phyloP scores from a whole-genome alignment of 2,888 invertebrate genomes.

The Drosophila neotestacea region DNA sequence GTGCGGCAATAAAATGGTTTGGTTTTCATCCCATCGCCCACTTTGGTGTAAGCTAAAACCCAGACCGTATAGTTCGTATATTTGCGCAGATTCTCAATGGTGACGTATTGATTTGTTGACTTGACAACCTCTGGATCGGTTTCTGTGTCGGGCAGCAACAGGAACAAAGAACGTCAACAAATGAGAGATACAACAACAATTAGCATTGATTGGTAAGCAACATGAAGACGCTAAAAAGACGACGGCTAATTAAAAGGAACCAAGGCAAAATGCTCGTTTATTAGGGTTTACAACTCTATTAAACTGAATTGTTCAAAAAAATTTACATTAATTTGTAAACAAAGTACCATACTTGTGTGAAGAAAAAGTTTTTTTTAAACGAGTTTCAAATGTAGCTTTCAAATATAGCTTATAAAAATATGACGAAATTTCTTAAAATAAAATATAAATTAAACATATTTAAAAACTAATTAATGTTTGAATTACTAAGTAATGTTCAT shows the following conservation, averaged over 20 bases:
- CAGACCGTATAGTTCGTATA: constrained; percentile 97
- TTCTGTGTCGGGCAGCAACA: constrained; percentile 85
- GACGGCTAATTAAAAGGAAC: constrained; percentile 58
- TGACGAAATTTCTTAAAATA: no score
- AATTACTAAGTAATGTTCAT: no score
- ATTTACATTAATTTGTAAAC: not conserved
- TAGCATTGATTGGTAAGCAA: constrained; percentile 61
- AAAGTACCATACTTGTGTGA: no score
- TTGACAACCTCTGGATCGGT: constrained; percentile 92
- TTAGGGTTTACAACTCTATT: not conserved
- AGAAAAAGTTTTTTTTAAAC: not conserved
- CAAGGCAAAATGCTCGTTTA: constrained; percentile 19
- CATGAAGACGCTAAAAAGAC: constrained; percentile 51
- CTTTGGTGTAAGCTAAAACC: constrained; percentile 94
- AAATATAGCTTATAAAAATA: no score
- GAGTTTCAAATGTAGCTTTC: not conserved
- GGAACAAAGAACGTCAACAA: constrained; percentile 15
- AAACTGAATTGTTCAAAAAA: no score
- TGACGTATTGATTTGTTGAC: constrained; percentile 86
- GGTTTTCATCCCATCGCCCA: constrained; percentile 95
- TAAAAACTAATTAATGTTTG: no score
- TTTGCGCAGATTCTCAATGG: constrained; percentile 91
- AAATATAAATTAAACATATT: not conserved
- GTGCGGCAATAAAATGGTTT: constrained; percentile 94
- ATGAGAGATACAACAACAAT: constrained; percentile 50